phyloP scores from a whole-genome alignment of 1,140 invertebrate genomes.

The Drosophila nigromelanica region DNA sequence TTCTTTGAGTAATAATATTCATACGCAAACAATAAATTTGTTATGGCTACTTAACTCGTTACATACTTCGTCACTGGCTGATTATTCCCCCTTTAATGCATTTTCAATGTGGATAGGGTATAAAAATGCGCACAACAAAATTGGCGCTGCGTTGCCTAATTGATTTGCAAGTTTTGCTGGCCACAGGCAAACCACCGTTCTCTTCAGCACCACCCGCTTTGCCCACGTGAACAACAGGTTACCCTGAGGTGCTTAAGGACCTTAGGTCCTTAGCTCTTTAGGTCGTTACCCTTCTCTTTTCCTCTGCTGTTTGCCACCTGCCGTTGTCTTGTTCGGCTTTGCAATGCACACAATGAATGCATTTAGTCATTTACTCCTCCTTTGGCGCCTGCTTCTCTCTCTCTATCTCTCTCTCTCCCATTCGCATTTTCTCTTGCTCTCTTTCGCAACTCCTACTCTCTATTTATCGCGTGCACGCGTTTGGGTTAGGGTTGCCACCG shows the following conservation, averaged over 20 bases:
- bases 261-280: slow-evolving; percentile 40
- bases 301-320: neutral
- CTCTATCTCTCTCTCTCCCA: neutral
- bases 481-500: neutral
- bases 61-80: too few species aligned
- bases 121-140: slow-evolving; percentile 51
- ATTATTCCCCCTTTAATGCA: too few species aligned
- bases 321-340: neutral
- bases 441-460: neutral
- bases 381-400: neutral
- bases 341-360: slow-evolving; percentile 38
- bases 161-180: slow-evolving; percentile 58
- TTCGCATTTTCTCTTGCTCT: neutral
- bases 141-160: slow-evolving; percentile 61
- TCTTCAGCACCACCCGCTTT: too few species aligned
- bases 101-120: neutral
- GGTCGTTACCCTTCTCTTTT: slow-evolving; percentile 17
- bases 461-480: neutral
- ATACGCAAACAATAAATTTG: too few species aligned
- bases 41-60: too few species aligned
- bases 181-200: slow-evolving; percentile 14
- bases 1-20: too few species aligned
- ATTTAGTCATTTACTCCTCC: slow-evolving; percentile 14
- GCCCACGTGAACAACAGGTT: slow-evolving; percentile 5
- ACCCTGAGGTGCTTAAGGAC: slow-evolving; percentile 41